Conservation (phyloP, 2,113 vertebrate genomes). For the Apus apus region DNA sequence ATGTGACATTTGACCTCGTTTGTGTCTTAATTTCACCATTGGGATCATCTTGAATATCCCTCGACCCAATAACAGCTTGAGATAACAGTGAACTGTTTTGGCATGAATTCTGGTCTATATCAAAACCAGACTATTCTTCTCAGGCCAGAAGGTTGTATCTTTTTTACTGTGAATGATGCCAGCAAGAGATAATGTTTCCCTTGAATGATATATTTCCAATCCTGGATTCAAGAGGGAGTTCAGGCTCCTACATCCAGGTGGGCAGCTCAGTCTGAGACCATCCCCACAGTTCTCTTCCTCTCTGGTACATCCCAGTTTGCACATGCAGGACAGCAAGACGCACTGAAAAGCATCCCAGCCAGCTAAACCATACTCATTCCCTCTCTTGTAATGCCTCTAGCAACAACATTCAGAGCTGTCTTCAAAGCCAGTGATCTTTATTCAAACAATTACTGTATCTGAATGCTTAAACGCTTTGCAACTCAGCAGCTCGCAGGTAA, state of each 20-base stretch:
- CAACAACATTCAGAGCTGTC: neutral
- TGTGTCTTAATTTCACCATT: too few relatives aligned
- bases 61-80: too few relatives aligned
- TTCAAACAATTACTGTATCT: neutral
- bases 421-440: neutral
- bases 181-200: neutral
- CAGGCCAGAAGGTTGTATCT: neutral
- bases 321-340: neutral
- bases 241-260: neutral
- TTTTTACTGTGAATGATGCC: neutral
- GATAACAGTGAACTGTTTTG: neutral
- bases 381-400: neutral
- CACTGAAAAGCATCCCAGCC: neutral
- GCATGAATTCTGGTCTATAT: neutral
- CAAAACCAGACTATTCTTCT: neutral
- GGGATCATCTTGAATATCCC: too few relatives aligned
- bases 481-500: rapidly evolving
- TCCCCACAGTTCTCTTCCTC: neutral
- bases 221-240: neutral
- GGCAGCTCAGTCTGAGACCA: neutral
- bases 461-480: neutral
- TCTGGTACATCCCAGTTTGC: neutral
- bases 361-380: neutral
- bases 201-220: neutral
- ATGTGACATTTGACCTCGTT: too few relatives aligned